These are phyloP conservation scores for Micromesistius poutassou DNA, from an alignment of 2,797 vertebrate species.

Conservation along the genomic window DNA sequence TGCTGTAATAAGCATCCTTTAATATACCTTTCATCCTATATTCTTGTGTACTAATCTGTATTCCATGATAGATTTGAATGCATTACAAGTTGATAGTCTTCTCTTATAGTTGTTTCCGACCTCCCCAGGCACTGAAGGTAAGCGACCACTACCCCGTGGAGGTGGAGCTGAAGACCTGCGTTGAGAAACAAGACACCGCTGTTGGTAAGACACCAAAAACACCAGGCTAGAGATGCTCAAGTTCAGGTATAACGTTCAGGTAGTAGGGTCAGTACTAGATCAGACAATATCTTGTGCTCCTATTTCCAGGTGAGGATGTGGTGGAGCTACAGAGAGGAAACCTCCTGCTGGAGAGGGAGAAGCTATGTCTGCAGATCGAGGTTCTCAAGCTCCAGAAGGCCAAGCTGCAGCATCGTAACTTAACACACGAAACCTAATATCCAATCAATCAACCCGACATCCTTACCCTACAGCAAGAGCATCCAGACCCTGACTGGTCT, in stretches of 20 bases:
- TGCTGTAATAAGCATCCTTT: neutral
- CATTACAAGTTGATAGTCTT: neutral
- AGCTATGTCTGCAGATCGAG: constrained; percentile 54
- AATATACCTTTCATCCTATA: neutral
- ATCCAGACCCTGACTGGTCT: neutral
- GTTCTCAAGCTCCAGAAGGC: constrained; percentile 40
- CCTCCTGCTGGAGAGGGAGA: constrained; percentile 54
- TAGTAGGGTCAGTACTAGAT: too few species aligned
- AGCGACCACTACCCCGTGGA: constrained; percentile 77
- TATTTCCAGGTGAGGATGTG: constrained; percentile 14
- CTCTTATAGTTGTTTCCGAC: constrained; percentile 1
- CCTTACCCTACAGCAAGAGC: neutral
- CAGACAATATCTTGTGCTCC: neutral
- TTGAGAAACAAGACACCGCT: neutral
- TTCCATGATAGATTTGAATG: neutral
- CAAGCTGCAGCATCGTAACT: constrained; percentile 9
- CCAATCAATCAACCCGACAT: too few species aligned
- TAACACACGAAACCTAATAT: neutral
- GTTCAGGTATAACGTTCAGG: neutral
- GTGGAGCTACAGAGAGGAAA: constrained; percentile 46
- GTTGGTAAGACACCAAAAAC: constrained; percentile 35
- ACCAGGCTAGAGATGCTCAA: neutral
- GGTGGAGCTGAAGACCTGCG: constrained; percentile 58
- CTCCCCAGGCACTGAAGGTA: constrained; percentile 60
- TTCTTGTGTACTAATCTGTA: neutral